These are phyloP conservation scores for Platynereis dumerilii DNA, from an alignment of 2,888 invertebrate genomes.

Conservation along the genomic window DNA sequence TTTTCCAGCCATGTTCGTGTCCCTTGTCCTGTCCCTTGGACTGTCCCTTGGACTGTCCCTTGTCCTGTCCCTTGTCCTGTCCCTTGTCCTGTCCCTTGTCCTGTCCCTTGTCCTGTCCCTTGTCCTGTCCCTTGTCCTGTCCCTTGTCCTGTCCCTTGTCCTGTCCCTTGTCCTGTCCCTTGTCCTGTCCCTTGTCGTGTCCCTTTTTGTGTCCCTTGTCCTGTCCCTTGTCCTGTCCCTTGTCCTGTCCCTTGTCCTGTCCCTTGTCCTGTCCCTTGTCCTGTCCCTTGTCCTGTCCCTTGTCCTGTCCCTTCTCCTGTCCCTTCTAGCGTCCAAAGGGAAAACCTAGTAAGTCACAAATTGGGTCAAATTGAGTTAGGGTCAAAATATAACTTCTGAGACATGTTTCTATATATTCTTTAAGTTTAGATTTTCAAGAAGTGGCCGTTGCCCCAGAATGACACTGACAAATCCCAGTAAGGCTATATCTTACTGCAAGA, in stretches of 20 bases:
- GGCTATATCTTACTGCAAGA: too few species aligned
- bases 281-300: neutral
- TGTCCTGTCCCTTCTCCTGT: neutral
- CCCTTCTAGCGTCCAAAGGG: too few species aligned
- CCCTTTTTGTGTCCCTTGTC: neutral
- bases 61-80: neutral
- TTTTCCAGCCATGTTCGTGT: too few species aligned
- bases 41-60: neutral
- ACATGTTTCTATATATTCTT: too few species aligned
- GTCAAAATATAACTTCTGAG: too few species aligned
- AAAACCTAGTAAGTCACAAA: too few species aligned
- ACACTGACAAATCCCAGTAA: too few species aligned
- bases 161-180: neutral
- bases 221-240: neutral
- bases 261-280: neutral
- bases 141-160: neutral
- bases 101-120: neutral
- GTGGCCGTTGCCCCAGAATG: too few species aligned
- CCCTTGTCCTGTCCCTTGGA: neutral
- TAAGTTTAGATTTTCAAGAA: too few species aligned
- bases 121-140: neutral
- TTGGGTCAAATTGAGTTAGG: too few species aligned
- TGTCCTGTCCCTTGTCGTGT: neutral
- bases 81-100: neutral
- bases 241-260: neutral